Conservation (phyloP, 2,113 vertebrate species). For the Tetrax tetrax region DNA sequence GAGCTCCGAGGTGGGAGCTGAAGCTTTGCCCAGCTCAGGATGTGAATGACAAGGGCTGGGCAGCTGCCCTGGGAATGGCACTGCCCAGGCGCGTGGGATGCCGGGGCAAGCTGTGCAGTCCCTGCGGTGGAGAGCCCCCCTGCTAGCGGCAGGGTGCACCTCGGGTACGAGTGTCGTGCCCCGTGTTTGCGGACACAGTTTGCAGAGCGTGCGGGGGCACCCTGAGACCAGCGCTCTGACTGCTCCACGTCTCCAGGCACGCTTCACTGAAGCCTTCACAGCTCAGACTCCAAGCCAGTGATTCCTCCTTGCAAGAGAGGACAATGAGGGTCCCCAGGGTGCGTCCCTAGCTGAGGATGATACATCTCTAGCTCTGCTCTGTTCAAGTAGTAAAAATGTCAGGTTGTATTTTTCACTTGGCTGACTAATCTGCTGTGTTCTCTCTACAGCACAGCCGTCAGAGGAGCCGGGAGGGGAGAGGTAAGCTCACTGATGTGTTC, state of each 20-base stretch:
- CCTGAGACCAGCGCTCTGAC: background rate
- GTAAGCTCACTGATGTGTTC: slow-evolving; percentile 22
- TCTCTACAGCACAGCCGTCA: slow-evolving; percentile 47
- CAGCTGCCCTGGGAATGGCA: background rate
- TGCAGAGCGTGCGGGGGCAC: background rate
- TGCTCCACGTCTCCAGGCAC: background rate
- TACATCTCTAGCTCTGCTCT: background rate
- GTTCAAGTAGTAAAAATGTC: background rate
- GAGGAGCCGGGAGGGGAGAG: slow-evolving; percentile 66
- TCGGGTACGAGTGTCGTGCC: background rate
- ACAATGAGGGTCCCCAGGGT: background rate
- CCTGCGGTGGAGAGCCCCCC: fast-evolving
- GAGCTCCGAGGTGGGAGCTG: background rate
- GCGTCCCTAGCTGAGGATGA: background rate
- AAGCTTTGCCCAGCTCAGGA: background rate
- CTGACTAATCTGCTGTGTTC: slow-evolving; percentile 25
- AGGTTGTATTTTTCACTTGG: background rate
- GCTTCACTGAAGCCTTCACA: background rate
- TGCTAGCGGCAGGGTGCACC: background rate
- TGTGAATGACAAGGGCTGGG: background rate
- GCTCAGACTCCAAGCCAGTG: background rate
- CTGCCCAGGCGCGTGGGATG: fast-evolving
- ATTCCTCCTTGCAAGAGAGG: background rate
- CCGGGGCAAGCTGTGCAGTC: background rate
- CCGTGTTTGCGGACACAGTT: background rate